Evolutionary conservation across 2,888 invertebrate species (phyloP).

Genomic region (Meloe dianella): DNA sequence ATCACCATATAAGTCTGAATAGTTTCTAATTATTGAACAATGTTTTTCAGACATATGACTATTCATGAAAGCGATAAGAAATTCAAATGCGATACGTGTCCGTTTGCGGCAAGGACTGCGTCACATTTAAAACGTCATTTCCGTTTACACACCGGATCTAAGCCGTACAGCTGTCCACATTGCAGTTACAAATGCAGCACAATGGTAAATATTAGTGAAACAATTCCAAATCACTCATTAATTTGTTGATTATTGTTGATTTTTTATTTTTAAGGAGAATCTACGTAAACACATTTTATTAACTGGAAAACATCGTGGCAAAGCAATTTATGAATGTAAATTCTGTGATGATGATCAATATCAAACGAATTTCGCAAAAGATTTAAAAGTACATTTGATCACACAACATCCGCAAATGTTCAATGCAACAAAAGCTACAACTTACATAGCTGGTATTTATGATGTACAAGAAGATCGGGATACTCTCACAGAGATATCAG

Average conservation of each 20-base stretch:
- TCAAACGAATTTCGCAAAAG: constrained; percentile 70
- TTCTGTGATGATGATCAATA: constrained; percentile 63
- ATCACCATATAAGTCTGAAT: background rate
- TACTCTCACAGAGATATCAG: background rate
- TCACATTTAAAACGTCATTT: constrained; percentile 80
- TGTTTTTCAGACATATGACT: constrained; percentile 66
- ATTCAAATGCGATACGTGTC: constrained; percentile 71
- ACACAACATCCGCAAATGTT: constrained; percentile 64
- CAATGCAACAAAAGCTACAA: constrained; percentile 61
- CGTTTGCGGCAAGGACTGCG: constrained; percentile 70
- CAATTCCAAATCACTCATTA: background rate
- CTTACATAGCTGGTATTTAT: constrained; percentile 62
- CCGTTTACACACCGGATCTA: constrained; percentile 78
- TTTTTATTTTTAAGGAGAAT: constrained; percentile 68
- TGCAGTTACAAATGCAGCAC: constrained; percentile 80
- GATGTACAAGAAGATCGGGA: constrained; percentile 51
- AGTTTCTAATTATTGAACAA: constrained; percentile 22
- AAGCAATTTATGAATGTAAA: constrained; percentile 79
- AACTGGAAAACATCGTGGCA: constrained; percentile 79
- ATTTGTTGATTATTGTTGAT: constrained; percentile 1
- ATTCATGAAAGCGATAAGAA: constrained; percentile 63
- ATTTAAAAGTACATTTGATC: constrained; percentile 71
- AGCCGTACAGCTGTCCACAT: constrained; percentile 86
- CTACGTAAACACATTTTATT: constrained; percentile 84
- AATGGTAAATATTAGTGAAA: constrained; percentile 64